These are phyloP conservation scores for Oedothorax gibbosus DNA, from an alignment of 1,140 invertebrate species.

Conservation along the genomic window DNA sequence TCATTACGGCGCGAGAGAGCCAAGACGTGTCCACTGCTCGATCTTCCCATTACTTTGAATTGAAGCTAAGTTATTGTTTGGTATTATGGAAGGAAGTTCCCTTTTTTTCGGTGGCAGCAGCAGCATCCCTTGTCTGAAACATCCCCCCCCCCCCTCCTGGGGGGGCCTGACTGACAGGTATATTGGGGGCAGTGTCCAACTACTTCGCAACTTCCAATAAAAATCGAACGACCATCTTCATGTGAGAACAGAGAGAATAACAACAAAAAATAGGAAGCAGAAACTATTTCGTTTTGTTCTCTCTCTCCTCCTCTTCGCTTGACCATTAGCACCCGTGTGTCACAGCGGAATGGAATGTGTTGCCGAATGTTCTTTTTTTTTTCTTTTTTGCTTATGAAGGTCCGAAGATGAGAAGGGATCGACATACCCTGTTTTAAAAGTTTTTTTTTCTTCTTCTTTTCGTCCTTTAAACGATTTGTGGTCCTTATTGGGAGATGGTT, in stretches of 20 bases:
- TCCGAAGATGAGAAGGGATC: slow-evolving; percentile 45
- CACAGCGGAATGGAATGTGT: slow-evolving; percentile 53
- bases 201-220: slow-evolving; percentile 49
- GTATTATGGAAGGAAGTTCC: slow-evolving; percentile 54
- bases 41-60: slow-evolving; percentile 61
- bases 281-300: slow-evolving; percentile 47
- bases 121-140: slow-evolving; percentile 35
- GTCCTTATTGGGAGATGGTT: background rate
- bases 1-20: slow-evolving; percentile 57
- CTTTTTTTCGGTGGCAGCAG: background rate
- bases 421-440: slow-evolving; percentile 14
- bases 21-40: slow-evolving; percentile 59
- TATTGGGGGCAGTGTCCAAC: slow-evolving; percentile 32
- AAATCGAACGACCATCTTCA: slow-evolving; percentile 48
- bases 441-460: background rate
- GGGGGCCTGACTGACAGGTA: slow-evolving; percentile 53
- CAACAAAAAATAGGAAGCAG: background rate
- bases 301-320: slow-evolving; percentile 33
- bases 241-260: background rate
- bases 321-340: slow-evolving; percentile 51
- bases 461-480: slow-evolving; percentile 34
- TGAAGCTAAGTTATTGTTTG: slow-evolving; percentile 61
- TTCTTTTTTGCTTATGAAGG: slow-evolving; percentile 56
- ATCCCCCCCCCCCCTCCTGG: background rate
- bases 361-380: background rate